Conservation (phyloP, 2,797 vertebrate genomes). For the Phataginus tetradactyla region DNA sequence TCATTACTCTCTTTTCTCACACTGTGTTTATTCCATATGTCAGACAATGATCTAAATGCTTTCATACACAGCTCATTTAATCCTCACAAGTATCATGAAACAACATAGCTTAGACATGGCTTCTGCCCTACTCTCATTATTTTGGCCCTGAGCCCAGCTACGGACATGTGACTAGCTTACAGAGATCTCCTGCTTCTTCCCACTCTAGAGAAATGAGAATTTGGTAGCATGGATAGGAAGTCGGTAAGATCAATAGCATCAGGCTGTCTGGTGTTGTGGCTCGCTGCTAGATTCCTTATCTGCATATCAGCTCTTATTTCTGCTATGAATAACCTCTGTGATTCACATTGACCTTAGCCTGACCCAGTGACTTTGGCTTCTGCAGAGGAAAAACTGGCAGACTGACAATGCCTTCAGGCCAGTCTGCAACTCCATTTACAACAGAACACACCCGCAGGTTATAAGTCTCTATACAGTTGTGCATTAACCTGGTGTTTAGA, state of each 20-base stretch:
- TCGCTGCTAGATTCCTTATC: slow-evolving; percentile 50
- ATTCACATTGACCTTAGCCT: slow-evolving; percentile 45
- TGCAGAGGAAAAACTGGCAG: not conserved
- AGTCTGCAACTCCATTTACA: not conserved
- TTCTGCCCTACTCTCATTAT: not conserved
- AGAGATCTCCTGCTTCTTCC: not conserved
- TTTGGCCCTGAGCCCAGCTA: not conserved
- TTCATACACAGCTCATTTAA: not conserved
- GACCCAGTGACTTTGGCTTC: slow-evolving; percentile 48
- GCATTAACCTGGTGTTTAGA: not conserved
- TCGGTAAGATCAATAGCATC: slow-evolving; percentile 49
- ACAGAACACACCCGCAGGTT: not conserved
- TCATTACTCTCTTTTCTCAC: not conserved
- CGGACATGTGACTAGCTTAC: not conserved
- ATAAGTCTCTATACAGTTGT: not conserved
- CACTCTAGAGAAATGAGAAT: slow-evolving; percentile 14
- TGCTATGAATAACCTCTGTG: slow-evolving; percentile 57
- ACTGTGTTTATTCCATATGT: not conserved
- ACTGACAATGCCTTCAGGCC: not conserved
- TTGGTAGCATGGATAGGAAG: slow-evolving; percentile 34
- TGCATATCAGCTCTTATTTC: slow-evolving; percentile 53
- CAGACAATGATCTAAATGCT: not conserved
- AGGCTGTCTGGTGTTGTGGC: not conserved
- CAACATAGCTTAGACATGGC: not conserved
- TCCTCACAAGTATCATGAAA: not conserved